Conservation (phyloP, 2,797 vertebrate species). For the Lacerta viridis region DNA sequence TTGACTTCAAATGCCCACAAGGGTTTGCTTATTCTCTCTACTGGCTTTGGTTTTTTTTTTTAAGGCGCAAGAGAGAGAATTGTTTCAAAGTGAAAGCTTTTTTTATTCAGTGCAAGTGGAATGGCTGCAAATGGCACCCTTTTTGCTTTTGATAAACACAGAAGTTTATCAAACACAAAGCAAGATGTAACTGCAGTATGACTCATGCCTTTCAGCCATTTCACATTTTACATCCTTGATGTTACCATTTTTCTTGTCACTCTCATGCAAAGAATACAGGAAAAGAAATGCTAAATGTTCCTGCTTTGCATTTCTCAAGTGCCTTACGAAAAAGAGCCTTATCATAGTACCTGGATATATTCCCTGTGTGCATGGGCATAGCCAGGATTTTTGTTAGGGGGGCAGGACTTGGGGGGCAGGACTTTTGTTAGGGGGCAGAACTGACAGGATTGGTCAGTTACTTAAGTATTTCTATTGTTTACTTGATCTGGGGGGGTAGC, state of each 20-base stretch:
- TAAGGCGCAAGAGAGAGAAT: neutral
- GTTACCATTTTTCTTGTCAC: constrained; percentile 17
- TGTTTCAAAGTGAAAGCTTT: constrained; percentile 10
- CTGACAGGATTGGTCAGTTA: too few species aligned
- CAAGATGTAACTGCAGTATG: constrained; percentile 15
- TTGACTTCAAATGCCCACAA: neutral
- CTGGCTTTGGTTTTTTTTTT: too few species aligned
- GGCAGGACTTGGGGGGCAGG: too few species aligned
- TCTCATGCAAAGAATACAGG: constrained; percentile 9
- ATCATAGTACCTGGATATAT: neutral
- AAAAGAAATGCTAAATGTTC: neutral
- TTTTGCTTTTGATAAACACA: neutral
- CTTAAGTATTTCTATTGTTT: too few species aligned
- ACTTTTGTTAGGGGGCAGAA: too few species aligned
- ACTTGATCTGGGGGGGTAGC: too few species aligned
- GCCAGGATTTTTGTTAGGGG: too few species aligned
- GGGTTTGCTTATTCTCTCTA: neutral
- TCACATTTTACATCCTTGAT: constrained; percentile 31
- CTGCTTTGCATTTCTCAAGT: constrained; percentile 27
- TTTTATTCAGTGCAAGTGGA: constrained; percentile 6
- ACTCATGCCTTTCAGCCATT: constrained; percentile 19
- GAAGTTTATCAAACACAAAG: constrained; percentile 30
- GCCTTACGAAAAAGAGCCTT: neutral
- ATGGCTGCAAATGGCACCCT: constrained; percentile 17
- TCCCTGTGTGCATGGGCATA: neutral